Evolutionary conservation across 1,140 invertebrate species (phyloP).

Genomic region (Tribolium castaneum): DNA sequence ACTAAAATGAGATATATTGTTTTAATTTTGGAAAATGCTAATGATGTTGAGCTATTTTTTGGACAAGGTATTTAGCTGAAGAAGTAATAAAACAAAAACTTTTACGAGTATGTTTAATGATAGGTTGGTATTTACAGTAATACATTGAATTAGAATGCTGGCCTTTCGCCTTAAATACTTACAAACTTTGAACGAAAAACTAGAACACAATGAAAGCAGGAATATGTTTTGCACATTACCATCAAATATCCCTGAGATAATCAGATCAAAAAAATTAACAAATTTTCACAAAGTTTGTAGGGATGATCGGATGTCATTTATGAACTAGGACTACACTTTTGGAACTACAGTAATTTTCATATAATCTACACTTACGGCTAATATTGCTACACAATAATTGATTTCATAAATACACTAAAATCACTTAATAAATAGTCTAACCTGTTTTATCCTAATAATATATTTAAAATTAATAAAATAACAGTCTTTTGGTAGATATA

Average conservation of each 20-base stretch:
- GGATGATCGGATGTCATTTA: slow-evolving; percentile 9
- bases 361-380: slow-evolving; percentile 49
- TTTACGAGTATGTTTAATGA: slow-evolving; percentile 46
- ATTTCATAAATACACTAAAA: slow-evolving; percentile 45
- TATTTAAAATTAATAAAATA: slow-evolving; percentile 53
- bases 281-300: slow-evolving; percentile 15
- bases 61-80: no score
- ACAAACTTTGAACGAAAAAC: slow-evolving; percentile 9
- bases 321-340: not conserved
- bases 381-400: slow-evolving; percentile 53
- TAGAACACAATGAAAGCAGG: slow-evolving; percentile 36
- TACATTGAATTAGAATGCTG: slow-evolving; percentile 34
- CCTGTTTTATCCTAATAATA: slow-evolving; percentile 2
- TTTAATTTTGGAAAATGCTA: no score
- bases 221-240: slow-evolving; percentile 43
- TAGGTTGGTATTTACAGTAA: slow-evolving; percentile 49
- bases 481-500: slow-evolving; percentile 60
- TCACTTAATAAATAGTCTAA: slow-evolving; percentile 46
- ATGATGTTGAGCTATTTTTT: no score
- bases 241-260: slow-evolving; percentile 54
- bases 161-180: not conserved
- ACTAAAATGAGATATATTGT: no score
- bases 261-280: slow-evolving; percentile 45
- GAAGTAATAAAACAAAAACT: slow-evolving; percentile 14
- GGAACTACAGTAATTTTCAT: slow-evolving; percentile 42